Conservation (phyloP, 2,113 vertebrate species). For the Delphinapterus leucas region DNA sequence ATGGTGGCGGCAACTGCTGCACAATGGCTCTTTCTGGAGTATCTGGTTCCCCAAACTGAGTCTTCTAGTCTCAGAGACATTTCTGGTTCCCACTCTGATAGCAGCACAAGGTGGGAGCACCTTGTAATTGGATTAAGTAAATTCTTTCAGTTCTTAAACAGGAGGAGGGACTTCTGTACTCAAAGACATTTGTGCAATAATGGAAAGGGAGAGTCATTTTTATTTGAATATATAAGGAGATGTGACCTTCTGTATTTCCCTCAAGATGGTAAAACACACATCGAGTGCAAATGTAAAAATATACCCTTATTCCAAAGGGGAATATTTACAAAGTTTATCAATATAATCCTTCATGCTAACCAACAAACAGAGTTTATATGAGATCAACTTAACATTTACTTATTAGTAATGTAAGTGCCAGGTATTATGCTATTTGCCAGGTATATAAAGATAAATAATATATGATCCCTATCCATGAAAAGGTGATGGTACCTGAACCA, state of each 20-base stretch:
- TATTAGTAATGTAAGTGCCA: neutral
- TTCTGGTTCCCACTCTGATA: neutral
- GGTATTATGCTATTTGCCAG: neutral
- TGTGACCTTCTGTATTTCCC: neutral
- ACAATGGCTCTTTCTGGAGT: neutral
- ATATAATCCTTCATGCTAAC: neutral
- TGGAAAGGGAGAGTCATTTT: neutral
- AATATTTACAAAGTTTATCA: neutral
- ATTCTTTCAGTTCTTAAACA: neutral
- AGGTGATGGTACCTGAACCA: neutral
- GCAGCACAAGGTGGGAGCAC: neutral
- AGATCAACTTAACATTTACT: neutral
- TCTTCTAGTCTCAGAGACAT: neutral
- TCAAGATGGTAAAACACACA: neutral
- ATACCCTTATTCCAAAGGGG: neutral
- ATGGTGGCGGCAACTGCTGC: neutral
- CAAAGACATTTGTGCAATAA: neutral
- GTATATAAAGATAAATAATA: neutral
- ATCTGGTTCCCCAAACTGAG: neutral
- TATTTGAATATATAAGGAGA: neutral
- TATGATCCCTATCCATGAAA: neutral
- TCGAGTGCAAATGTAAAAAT: neutral
- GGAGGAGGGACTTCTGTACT: neutral
- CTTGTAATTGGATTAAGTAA: neutral
- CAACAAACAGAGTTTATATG: neutral